Evolutionary conservation across 2,797 vertebrate species (phyloP), one percentile per base, ranked within the genome.

Genomic region (Hydrophis major): DNA sequence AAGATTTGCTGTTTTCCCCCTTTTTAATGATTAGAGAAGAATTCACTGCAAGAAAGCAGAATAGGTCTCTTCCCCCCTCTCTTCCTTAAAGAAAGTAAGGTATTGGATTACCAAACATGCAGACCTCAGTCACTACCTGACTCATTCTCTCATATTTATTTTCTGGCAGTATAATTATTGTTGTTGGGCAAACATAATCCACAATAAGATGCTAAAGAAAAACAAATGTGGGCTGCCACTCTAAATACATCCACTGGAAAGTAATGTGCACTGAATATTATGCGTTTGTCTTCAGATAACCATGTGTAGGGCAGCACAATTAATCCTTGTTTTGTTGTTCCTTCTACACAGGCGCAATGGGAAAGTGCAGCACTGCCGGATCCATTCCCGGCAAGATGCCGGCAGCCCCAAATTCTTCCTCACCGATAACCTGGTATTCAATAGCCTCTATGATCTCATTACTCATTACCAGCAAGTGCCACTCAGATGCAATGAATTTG

Each of bases 381-480:
- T 99, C 96, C 99, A 99, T 97, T 99, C 99, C 0, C 98, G 99
- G 22, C 99, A 99, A 97, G 99, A 99, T 37, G 99, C 99, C 0
- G 99, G 99, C 92, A 99, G 98, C 96, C 99, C 99, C 89, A 99
- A 99, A 97, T 99, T 99, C 98, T 99, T 99, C 98, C 97, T 99
- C 97, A 99, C 99, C 0, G 99, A 99, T 98, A 99, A 99, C 98
- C 98, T 99, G 93, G 99, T 99, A 94, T 99, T 99, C 0, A 99
- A 99, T 96, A 99, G 99, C 0, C 99, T 99, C 91, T 99, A 99
- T 89, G 98, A 99, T 89, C 98, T 99, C 95, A 99, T 99, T 97
- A 99, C 97, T 10, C 99, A 99, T 97, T 99, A 99, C 98, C 99
- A 99, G 97, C 98, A 99, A 97, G 99, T 99, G 97, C 99, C 99